phyloP scores from a whole-genome alignment of 2,888 invertebrate species.

The Alloplasta piceator region DNA sequence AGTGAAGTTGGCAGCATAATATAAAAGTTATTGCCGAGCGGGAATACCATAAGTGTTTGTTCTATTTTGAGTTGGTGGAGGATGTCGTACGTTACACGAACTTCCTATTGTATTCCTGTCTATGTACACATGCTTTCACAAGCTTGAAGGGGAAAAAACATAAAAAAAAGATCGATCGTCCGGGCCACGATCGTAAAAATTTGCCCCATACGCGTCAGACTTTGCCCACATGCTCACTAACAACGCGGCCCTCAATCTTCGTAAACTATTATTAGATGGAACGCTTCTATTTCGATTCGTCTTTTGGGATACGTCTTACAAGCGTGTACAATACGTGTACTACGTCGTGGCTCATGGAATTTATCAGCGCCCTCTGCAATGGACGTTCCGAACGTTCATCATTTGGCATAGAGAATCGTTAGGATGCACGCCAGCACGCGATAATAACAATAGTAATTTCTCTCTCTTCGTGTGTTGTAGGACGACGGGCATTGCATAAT shows the following conservation, averaged over 20 bases:
- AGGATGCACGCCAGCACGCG: not conserved
- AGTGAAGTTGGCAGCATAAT: too few relatives aligned
- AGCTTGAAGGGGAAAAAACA: not conserved
- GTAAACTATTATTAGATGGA: constrained; percentile 58
- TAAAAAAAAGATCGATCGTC: constrained; percentile 43
- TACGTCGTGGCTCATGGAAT: constrained; percentile 36
- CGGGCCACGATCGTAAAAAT: constrained; percentile 32
- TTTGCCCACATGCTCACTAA: constrained; percentile 37
- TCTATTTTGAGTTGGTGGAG: too few relatives aligned
- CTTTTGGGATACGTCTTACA: constrained; percentile 26
- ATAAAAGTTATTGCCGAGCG: too few relatives aligned
- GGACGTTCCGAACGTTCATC: too few relatives aligned
- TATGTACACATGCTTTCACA: not conserved
- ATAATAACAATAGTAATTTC: too few relatives aligned
- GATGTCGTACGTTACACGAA: too few relatives aligned
- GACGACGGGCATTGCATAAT: too few relatives aligned
- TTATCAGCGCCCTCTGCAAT: constrained; percentile 37
- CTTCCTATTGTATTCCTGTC: too few relatives aligned
- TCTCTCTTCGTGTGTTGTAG: too few relatives aligned
- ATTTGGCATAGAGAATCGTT: constrained; percentile 6
- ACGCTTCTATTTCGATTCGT: constrained; percentile 58
- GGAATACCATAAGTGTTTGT: too few relatives aligned
- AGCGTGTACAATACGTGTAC: constrained; percentile 11
- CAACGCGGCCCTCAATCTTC: constrained; percentile 29
- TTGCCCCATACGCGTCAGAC: constrained; percentile 14